Percentiles rank a stretch among this genome's conserved stretches.
phyloP scores from a whole-genome alignment of 2,113 vertebrate species.

The Larimichthys polyactis region DNA sequence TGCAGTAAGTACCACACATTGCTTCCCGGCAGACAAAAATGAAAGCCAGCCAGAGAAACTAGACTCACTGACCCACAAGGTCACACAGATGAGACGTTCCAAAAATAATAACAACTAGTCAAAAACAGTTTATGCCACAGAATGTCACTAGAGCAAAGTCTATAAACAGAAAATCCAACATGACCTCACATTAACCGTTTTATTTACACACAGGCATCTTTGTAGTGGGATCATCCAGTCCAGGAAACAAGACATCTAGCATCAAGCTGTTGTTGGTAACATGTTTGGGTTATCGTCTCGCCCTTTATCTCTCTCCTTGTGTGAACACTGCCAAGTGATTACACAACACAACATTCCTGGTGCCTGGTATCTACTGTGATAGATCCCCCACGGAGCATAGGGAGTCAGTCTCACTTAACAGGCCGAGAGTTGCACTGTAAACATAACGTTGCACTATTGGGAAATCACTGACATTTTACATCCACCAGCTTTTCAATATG shows the following conservation, averaged over 20 bases:
- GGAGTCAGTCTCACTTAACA: constrained; percentile 62
- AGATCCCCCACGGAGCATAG: constrained; percentile 71
- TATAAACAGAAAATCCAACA: constrained; percentile 8
- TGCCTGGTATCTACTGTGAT: constrained; percentile 77
- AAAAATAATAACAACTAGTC: constrained; percentile 17
- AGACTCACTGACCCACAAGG: constrained; percentile 39
- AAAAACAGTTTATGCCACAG: neutral
- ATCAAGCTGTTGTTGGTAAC: constrained; percentile 43
- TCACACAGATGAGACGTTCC: neutral
- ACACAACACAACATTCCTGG: constrained; percentile 72
- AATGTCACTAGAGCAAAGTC: neutral
- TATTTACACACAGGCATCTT: constrained; percentile 5
- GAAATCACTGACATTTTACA: constrained; percentile 55
- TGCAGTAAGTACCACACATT: constrained; percentile 50
- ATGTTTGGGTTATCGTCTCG: constrained; percentile 63
- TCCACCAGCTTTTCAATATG: constrained; percentile 21
- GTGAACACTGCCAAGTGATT: constrained; percentile 63
- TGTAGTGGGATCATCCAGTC: neutral
- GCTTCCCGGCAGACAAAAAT: constrained; percentile 37
- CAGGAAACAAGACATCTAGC: constrained; percentile 27
- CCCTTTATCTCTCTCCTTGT: constrained; percentile 33
- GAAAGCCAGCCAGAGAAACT: constrained; percentile 34
- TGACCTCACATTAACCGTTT: constrained; percentile 14
- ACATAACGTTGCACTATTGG: constrained; percentile 52
- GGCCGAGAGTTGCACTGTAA: constrained; percentile 25